These are phyloP conservation scores for Cheilosia scutellata DNA, from an alignment of 2,888 invertebrate genomes.

Conservation along the genomic window DNA sequence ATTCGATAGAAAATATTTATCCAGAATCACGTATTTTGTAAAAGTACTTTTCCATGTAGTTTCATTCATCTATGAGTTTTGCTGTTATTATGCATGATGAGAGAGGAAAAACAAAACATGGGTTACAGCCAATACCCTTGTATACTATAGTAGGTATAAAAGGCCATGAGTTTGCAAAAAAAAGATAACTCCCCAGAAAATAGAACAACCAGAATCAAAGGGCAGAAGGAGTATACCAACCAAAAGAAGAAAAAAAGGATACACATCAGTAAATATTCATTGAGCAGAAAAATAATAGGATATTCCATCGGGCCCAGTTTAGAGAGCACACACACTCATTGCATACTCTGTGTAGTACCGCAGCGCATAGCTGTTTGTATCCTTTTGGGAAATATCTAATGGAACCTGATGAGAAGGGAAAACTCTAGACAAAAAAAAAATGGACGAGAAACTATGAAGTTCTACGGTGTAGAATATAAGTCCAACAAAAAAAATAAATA, in stretches of 20 bases:
- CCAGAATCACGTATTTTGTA: conserved; percentile 75
- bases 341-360: not conserved
- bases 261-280: conserved; percentile 76
- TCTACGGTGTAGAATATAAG: conserved; percentile 20
- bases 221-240: conserved; percentile 47
- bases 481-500: conserved; percentile 42
- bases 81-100: conserved; percentile 70
- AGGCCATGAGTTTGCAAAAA: conserved; percentile 70
- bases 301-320: conserved; percentile 75
- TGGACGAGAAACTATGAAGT: conserved; percentile 64
- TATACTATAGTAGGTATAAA: conserved; percentile 39
- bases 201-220: conserved; percentile 45
- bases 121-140: conserved; percentile 23
- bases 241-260: conserved; percentile 49
- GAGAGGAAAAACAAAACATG: conserved; percentile 52
- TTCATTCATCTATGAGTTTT: conserved; percentile 75
- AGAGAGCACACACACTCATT: conserved; percentile 48
- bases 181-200: conserved; percentile 66
- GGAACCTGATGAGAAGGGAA: conserved; percentile 55
- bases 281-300: conserved; percentile 76
- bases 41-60: conserved; percentile 76
- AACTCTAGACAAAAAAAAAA: conserved; percentile 29
- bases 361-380: conserved; percentile 62
- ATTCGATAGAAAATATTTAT: conserved; percentile 74
- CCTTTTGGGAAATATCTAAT: conserved; percentile 73